A percentile compares a stretch with the other conserved stretches of the same genome.
Evolutionary conservation across 92 coral and sea anemone genomes (phyloP).

Genomic region (Umimayanthus kanabou): DNA sequence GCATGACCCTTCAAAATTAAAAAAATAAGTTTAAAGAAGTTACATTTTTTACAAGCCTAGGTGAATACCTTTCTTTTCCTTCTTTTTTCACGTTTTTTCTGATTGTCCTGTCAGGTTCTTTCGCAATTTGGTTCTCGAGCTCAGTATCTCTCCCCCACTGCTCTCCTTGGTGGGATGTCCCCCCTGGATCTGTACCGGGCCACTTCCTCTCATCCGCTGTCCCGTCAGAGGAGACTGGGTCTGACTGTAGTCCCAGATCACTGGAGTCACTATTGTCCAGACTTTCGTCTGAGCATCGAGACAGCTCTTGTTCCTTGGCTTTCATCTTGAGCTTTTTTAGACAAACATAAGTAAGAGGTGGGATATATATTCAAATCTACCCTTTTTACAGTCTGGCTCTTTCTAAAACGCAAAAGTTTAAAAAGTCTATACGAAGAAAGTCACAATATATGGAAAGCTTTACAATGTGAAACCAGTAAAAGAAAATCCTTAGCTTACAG

Average conservation of each 20-base stretch:
- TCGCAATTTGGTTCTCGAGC: neutral
- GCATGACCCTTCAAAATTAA: too few relatives aligned
- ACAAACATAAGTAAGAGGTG: neutral
- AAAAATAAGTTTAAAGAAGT: too few relatives aligned
- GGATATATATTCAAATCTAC: neutral
- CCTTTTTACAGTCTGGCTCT: neutral
- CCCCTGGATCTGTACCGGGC: neutral
- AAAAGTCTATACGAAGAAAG: too few relatives aligned
- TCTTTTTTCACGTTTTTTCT: neutral
- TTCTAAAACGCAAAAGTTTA: too few relatives aligned
- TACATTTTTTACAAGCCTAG: too few relatives aligned
- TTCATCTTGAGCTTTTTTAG: neutral
- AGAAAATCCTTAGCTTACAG: too few relatives aligned
- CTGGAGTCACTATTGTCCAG: neutral
- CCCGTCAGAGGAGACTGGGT: constrained; percentile 5
- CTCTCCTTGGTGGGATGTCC: neutral
- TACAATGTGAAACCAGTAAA: too few relatives aligned
- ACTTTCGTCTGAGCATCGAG: neutral
- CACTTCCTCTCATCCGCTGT: neutral
- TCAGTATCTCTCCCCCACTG: neutral
- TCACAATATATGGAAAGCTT: too few relatives aligned
- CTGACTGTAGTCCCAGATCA: neutral
- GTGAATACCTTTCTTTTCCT: neutral
- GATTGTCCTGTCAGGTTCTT: neutral
- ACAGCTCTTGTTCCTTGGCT: neutral